Percentiles rank a stretch among this genome's conserved stretches.
These are phyloP conservation scores for Harpagoxenus sublaevis DNA, from an alignment of 2,888 invertebrate species.

Conservation along the genomic window DNA sequence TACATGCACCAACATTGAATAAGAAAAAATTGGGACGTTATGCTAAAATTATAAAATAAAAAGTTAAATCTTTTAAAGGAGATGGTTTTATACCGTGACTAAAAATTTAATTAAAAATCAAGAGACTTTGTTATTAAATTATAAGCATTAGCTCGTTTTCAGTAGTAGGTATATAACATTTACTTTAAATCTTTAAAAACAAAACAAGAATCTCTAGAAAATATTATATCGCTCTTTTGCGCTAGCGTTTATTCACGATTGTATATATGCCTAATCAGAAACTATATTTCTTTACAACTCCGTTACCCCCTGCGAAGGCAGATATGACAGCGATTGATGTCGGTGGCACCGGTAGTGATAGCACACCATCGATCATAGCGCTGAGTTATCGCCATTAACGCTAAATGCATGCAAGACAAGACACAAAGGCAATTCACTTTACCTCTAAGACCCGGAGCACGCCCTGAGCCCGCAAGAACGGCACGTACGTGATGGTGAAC, in stretches of 20 bases:
- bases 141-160: not conserved
- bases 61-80: constrained; percentile 1
- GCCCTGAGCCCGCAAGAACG: constrained; percentile 57
- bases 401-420: constrained; percentile 75
- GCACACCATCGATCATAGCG: constrained; percentile 67
- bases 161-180: not conserved
- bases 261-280: not conserved
- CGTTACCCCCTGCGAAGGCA: constrained; percentile 5
- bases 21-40: constrained; percentile 10
- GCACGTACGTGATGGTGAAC: constrained; percentile 40
- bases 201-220: not conserved
- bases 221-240: not conserved
- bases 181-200: constrained; percentile 3
- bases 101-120: constrained; percentile 11
- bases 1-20: not conserved
- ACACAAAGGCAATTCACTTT: constrained; percentile 77
- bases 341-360: constrained; percentile 54
- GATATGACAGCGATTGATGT: constrained; percentile 40
- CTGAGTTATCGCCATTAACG: constrained; percentile 74
- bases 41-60: constrained; percentile 10
- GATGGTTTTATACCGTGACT: not conserved
- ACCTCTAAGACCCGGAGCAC: constrained; percentile 66
- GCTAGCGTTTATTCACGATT: not conserved
- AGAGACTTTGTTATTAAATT: not conserved
- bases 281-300: constrained; percentile 32